Percentiles rank a stretch among this genome's conserved stretches.
phyloP scores from a whole-genome alignment of 2,797 vertebrate species.

The Vipera ursinii region DNA sequence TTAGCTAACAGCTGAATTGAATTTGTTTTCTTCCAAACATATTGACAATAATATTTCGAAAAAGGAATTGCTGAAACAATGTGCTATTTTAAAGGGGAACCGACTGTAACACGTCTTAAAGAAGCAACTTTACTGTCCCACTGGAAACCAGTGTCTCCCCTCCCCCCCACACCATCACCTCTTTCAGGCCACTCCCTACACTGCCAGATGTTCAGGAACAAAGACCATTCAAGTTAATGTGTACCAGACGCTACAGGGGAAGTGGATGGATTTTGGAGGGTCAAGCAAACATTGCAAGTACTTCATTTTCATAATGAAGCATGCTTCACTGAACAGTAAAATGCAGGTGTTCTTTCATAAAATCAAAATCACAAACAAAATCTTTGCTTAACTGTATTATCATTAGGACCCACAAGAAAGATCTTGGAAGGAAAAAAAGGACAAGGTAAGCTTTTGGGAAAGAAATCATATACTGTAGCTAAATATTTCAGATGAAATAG shows the following conservation, averaged over 20 bases:
- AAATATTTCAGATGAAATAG: neutral
- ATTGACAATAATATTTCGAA: slow-evolving; percentile 26
- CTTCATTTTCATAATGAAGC: slow-evolving; percentile 23
- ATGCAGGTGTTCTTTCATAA: slow-evolving; percentile 26
- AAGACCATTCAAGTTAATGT: slow-evolving; percentile 38
- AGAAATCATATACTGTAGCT: neutral
- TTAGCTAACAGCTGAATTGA: slow-evolving; percentile 49
- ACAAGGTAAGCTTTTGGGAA: neutral
- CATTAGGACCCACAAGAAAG: neutral
- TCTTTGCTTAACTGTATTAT: neutral
- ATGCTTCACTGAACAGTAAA: neutral
- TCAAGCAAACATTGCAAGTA: slow-evolving; percentile 36
- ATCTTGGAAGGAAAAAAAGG: neutral
- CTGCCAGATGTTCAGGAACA: slow-evolving; percentile 35
- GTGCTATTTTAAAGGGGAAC: slow-evolving; percentile 49
- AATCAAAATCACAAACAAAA: slow-evolving; percentile 23
- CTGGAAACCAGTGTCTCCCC: neutral
- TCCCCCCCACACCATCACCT: neutral
- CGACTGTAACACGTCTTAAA: slow-evolving; percentile 13
- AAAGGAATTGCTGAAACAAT: slow-evolving; percentile 45
- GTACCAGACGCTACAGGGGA: slow-evolving; percentile 38
- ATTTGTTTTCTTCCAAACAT: slow-evolving; percentile 40
- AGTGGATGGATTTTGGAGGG: slow-evolving; percentile 33
- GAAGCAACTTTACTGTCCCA: slow-evolving; percentile 22
- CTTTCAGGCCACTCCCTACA: neutral